A percentile compares a stretch with the other conserved stretches of the same genome.
Conservation (phyloP, 2,797 vertebrate genomes). For the Argentina silus region DNA sequence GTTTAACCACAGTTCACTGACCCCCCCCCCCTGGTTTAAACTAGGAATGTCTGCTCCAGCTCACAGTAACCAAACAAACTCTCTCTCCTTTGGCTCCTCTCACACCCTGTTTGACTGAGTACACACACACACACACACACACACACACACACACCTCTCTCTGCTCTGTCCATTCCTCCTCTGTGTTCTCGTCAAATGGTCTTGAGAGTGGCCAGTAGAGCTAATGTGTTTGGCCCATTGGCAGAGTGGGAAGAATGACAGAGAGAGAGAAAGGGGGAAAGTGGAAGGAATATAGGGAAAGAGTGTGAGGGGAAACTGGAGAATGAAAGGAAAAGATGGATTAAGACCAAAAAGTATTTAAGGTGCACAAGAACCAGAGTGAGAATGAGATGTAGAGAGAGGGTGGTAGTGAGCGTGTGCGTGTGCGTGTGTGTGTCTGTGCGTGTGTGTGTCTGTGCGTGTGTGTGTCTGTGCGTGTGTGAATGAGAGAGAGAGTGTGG, state of each 20-base stretch:
- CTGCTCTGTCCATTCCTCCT: not conserved
- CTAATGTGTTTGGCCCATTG: conserved; percentile 58
- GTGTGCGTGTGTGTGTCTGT: no score
- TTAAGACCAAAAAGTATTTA: not conserved
- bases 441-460: not conserved
- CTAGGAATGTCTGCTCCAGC: conserved; percentile 33
- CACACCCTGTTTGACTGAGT: not conserved
- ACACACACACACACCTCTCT: conserved; percentile 25
- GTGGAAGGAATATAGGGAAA: conserved; percentile 19
- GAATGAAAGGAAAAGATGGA: conserved; percentile 1
- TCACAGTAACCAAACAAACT: conserved; percentile 32
- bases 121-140: conserved; percentile 24
- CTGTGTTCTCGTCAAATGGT: conserved; percentile 53
- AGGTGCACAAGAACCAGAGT: conserved; percentile 2
- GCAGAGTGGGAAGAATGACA: conserved; percentile 43
- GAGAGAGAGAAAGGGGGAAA: conserved; percentile 30
- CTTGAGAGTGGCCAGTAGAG: conserved; percentile 52
- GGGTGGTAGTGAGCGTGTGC: not conserved
- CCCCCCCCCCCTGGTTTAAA: conserved; percentile 34
- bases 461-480: not conserved
- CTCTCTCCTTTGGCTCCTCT: conserved; percentile 13
- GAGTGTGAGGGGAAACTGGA: conserved; percentile 7
- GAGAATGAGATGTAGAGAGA: not conserved
- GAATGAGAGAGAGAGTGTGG: conserved; percentile 13
- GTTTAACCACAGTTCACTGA: conserved; percentile 58